These are phyloP conservation scores for Myrmecophaga tridactyla DNA, from an alignment of 2,113 vertebrate genomes.

Conservation along the genomic window DNA sequence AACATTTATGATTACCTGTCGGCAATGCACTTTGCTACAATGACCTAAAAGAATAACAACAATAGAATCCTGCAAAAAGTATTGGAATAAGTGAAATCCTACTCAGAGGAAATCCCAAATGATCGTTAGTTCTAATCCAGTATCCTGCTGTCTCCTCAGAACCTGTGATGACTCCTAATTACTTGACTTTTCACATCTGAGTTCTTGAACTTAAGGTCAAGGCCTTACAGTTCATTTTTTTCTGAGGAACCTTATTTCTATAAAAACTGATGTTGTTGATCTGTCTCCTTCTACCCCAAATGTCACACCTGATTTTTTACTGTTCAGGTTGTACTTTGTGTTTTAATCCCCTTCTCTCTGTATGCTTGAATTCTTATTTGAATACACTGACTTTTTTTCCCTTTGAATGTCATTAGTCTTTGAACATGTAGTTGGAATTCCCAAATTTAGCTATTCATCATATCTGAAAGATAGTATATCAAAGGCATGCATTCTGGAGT, in stretches of 20 bases:
- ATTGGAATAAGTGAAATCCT: background rate
- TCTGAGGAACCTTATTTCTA: background rate
- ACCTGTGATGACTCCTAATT: background rate
- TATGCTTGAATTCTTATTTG: background rate
- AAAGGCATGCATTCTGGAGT: background rate
- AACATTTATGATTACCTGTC: background rate
- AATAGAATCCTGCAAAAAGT: background rate
- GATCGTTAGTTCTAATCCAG: background rate
- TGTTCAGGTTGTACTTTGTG: background rate
- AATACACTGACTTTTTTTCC: background rate
- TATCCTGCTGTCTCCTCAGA: background rate
- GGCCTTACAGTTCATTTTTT: background rate
- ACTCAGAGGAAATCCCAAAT: background rate
- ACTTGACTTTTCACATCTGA: background rate
- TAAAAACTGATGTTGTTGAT: background rate
- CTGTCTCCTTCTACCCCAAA: background rate
- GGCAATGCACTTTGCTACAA: slow-evolving; percentile 8
- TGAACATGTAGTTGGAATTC: background rate
- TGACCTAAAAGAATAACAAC: background rate
- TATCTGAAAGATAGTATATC: background rate
- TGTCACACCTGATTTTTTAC: background rate
- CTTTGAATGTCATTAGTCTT: background rate
- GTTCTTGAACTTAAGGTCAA: background rate
- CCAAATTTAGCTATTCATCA: slow-evolving; percentile 14
- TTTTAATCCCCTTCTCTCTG: background rate